Conservation (phyloP, 2,113 vertebrate genomes). For the Myanophis thanlyinensis region DNA sequence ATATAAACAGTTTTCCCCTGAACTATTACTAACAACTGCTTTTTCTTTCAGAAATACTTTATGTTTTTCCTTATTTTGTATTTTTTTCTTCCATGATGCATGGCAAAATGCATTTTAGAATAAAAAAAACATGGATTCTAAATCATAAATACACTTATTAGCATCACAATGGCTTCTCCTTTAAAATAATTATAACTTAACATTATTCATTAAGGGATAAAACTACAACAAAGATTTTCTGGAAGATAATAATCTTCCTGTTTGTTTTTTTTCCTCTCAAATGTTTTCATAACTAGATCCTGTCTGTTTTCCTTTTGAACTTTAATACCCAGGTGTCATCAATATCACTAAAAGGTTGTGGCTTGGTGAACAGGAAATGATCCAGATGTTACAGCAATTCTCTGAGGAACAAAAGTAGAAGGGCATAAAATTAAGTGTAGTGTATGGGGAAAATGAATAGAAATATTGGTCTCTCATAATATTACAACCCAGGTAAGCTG, state of each 20-base stretch:
- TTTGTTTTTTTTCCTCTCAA: slow-evolving; percentile 38
- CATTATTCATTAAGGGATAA: slow-evolving; percentile 64
- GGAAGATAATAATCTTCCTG: slow-evolving; percentile 52
- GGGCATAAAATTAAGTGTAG: neutral
- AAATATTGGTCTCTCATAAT: neutral
- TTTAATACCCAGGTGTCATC: neutral
- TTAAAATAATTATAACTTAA: slow-evolving; percentile 58
- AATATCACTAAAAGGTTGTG: neutral
- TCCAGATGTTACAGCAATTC: neutral
- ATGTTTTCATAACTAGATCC: neutral
- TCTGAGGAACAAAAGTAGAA: neutral
- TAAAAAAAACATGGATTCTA: slow-evolving; percentile 58
- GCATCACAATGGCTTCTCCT: slow-evolving; percentile 67
- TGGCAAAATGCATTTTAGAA: slow-evolving; percentile 62
- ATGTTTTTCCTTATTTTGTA: slow-evolving; percentile 32
- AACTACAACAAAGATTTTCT: slow-evolving; percentile 73
- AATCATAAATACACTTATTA: slow-evolving; percentile 57
- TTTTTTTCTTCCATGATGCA: slow-evolving; percentile 68
- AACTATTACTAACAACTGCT: slow-evolving; percentile 10
- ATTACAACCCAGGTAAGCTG: neutral
- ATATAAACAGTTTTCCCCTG: neutral
- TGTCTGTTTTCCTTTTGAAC: neutral
- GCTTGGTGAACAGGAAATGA: neutral
- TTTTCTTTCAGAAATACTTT: slow-evolving; percentile 26
- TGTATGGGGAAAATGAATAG: neutral